Conservation (phyloP, 2,113 vertebrate genomes). For the Alligator mississippiensis region DNA sequence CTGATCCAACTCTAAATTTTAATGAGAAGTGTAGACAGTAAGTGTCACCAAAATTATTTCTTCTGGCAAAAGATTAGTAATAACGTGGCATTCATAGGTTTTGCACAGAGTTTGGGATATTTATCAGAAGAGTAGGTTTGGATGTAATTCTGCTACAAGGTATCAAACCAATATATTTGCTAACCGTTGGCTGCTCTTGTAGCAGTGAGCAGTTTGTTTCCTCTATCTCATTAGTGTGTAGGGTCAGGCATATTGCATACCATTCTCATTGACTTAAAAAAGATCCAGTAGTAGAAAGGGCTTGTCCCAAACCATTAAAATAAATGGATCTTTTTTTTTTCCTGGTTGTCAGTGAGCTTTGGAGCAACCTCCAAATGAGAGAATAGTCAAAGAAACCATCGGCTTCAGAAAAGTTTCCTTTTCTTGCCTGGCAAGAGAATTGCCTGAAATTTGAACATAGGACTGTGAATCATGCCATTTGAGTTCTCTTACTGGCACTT, state of each 20-base stretch:
- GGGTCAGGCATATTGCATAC: background rate
- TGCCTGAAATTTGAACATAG: background rate
- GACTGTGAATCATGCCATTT: background rate
- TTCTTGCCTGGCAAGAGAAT: background rate
- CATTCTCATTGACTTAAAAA: slow-evolving; percentile 28
- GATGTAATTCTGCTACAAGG: background rate
- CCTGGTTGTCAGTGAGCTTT: background rate
- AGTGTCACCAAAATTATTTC: slow-evolving; percentile 42
- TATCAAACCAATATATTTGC: slow-evolving; percentile 6
- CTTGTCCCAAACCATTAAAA: background rate
- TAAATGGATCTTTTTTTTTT: background rate
- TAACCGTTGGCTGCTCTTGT: slow-evolving; percentile 31
- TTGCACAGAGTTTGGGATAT: background rate
- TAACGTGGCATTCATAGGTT: slow-evolving; percentile 14
- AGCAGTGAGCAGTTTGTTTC: background rate
- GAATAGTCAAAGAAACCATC: background rate
- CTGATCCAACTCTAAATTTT: slow-evolving; percentile 32
- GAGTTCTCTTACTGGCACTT: background rate
- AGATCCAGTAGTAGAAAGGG: background rate
- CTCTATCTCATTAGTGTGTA: slow-evolving; percentile 5
- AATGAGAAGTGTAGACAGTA: slow-evolving; percentile 51
- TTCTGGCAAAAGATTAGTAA: slow-evolving; percentile 50
- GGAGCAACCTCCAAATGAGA: background rate
- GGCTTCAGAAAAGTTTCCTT: background rate
- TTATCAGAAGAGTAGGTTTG: slow-evolving; percentile 20